These are phyloP conservation scores for Nansenia antarctica DNA, from an alignment of 2,113 vertebrate species.

Conservation along the genomic window DNA sequence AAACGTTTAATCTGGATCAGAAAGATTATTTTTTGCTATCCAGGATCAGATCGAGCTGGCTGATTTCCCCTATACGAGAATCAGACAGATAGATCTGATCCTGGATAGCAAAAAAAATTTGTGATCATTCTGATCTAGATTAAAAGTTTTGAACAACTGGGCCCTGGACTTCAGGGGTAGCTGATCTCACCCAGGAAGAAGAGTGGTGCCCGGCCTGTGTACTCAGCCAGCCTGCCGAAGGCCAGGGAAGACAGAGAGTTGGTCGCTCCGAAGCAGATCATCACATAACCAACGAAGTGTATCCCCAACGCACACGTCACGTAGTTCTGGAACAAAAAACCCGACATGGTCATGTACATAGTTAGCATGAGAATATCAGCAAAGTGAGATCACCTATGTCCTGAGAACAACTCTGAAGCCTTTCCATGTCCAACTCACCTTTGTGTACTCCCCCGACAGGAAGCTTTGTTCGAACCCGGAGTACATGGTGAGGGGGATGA, in stretches of 20 bases:
- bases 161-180: no score
- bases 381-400: not conserved
- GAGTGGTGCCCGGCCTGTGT: conserved; percentile 79
- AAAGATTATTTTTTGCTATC: no score
- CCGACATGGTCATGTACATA: not conserved
- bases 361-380: no score
- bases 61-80: no score
- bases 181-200: conserved; percentile 82
- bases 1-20: no score
- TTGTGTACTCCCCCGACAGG: conserved; percentile 91
- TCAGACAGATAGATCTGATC: not conserved
- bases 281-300: conserved; percentile 84
- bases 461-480: conserved; percentile 94
- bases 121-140: no score
- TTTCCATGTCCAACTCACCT: conserved; percentile 70
- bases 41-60: no score
- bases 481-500: conserved; percentile 91
- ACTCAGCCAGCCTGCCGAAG: conserved; percentile 82
- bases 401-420: not conserved
- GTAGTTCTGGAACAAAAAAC: conserved; percentile 77
- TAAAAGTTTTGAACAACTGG: no score
- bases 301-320: conserved; percentile 91
- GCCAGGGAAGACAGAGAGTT: conserved; percentile 83
- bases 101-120: not conserved
- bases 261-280: conserved; percentile 90